Percentiles rank a stretch among this genome's conserved stretches.
Evolutionary conservation across 2,888 invertebrate genomes (phyloP).

Genomic region (Agelastica alni): DNA sequence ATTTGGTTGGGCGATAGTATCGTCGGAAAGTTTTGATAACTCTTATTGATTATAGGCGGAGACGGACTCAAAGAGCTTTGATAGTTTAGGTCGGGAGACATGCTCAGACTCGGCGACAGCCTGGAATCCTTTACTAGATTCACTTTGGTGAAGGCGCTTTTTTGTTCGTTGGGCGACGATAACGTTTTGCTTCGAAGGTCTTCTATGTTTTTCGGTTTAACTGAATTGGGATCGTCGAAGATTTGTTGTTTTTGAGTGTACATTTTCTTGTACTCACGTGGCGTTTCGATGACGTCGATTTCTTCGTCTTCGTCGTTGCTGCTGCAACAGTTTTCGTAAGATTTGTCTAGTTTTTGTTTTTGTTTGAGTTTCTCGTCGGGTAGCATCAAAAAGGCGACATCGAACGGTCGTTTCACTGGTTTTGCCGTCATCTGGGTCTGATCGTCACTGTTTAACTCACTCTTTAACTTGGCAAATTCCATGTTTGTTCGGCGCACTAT

Average conservation of each 20-base stretch:
- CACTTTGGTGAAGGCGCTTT: slow-evolving; percentile 88
- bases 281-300: slow-evolving; percentile 47
- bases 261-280: slow-evolving; percentile 44
- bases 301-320: slow-evolving; percentile 51
- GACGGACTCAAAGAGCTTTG: slow-evolving; percentile 80
- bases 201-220: slow-evolving; percentile 60
- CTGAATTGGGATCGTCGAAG: slow-evolving; percentile 62
- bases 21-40: slow-evolving; percentile 55
- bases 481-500: no score
- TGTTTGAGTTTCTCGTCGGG: slow-evolving; percentile 81
- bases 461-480: slow-evolving; percentile 60
- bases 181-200: slow-evolving; percentile 53
- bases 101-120: slow-evolving; percentile 70
- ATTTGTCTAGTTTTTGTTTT: slow-evolving; percentile 61
- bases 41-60: slow-evolving; percentile 58
- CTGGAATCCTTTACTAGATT: slow-evolving; percentile 51
- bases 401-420: slow-evolving; percentile 78
- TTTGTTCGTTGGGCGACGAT: slow-evolving; percentile 56
- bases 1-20: slow-evolving; percentile 60
- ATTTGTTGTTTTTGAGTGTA: slow-evolving; percentile 61
- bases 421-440: slow-evolving; percentile 52
- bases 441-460: slow-evolving; percentile 55
- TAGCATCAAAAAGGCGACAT: slow-evolving; percentile 88
- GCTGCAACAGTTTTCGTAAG: slow-evolving; percentile 32
- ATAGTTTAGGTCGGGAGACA: slow-evolving; percentile 78